Evolutionary conservation across 2,797 vertebrate genomes (phyloP).

Genomic region (Mus spretus): DNA sequence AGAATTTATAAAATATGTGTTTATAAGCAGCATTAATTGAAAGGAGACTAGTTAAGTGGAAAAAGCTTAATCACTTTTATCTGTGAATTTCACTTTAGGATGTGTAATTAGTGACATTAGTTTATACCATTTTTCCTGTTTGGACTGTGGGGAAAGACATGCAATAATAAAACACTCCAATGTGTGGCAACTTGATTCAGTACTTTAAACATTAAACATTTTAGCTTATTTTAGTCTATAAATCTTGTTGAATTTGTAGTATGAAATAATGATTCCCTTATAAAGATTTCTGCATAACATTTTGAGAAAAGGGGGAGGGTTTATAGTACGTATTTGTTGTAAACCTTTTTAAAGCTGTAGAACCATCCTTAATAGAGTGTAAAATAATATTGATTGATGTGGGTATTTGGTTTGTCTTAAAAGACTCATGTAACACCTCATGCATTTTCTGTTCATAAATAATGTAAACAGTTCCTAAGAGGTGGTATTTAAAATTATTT

Average conservation of each 20-base stretch:
- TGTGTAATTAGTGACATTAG: conserved; percentile 15
- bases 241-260: conserved; percentile 48
- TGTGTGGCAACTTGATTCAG: conserved; percentile 50
- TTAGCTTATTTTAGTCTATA: conserved; percentile 53
- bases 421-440: background rate
- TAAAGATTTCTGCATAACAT: conserved; percentile 48
- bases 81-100: conserved; percentile 60
- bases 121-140: conserved; percentile 46
- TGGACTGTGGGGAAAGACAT: background rate
- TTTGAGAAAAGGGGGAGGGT: conserved; percentile 32
- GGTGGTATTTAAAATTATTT: conserved; percentile 68
- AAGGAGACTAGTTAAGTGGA: conserved; percentile 2
- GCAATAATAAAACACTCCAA: conserved; percentile 37
- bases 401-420: conserved; percentile 56
- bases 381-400: conserved; percentile 48
- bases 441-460: conserved; percentile 48
- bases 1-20: conserved; percentile 50
- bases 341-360: conserved; percentile 21
- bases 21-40: conserved; percentile 57
- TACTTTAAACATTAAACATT: conserved; percentile 38
- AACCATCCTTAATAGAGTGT: conserved; percentile 15
- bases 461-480: conserved; percentile 60
- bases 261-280: conserved; percentile 51
- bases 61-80: conserved; percentile 46
- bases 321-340: conserved; percentile 26